Evolutionary conservation across 2,888 invertebrate genomes (phyloP).

Genomic region (Hedya salicella): DNA sequence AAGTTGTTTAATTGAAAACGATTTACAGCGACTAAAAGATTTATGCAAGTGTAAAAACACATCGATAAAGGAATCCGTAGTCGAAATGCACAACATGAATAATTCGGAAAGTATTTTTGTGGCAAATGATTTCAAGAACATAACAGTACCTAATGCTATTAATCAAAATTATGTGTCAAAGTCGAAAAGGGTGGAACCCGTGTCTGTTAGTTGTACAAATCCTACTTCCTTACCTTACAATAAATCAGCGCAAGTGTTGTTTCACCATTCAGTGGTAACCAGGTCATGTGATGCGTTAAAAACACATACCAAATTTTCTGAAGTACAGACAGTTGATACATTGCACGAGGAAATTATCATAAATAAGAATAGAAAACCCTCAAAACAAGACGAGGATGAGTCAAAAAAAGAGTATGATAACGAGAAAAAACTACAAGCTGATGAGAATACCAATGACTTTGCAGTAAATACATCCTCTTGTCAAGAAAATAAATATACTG

Average conservation of each 20-base stretch:
- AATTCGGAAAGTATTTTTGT: background rate
- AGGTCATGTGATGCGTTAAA: constrained; percentile 60
- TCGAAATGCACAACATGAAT: background rate
- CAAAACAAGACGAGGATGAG: background rate
- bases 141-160: background rate
- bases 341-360: background rate
- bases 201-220: constrained; percentile 48
- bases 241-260: constrained; percentile 57
- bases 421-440: constrained; percentile 3
- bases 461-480: too few species aligned
- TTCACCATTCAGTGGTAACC: constrained; percentile 52
- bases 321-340: constrained; percentile 25
- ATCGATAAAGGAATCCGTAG: constrained; percentile 18
- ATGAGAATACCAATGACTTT: too few species aligned
- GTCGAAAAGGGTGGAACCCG: background rate
- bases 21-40: constrained; percentile 70
- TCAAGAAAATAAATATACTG: too few species aligned
- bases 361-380: constrained; percentile 5
- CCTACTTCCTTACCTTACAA: constrained; percentile 49
- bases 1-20: constrained; percentile 69
- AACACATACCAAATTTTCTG: constrained; percentile 38
- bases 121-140: background rate
- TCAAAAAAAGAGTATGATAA: background rate
- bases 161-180: background rate
- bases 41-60: constrained; percentile 58